Base-by-base conservation (phyloP, 2,797 vertebrate species). In the Triplophysa yarkandensis region DNA sequence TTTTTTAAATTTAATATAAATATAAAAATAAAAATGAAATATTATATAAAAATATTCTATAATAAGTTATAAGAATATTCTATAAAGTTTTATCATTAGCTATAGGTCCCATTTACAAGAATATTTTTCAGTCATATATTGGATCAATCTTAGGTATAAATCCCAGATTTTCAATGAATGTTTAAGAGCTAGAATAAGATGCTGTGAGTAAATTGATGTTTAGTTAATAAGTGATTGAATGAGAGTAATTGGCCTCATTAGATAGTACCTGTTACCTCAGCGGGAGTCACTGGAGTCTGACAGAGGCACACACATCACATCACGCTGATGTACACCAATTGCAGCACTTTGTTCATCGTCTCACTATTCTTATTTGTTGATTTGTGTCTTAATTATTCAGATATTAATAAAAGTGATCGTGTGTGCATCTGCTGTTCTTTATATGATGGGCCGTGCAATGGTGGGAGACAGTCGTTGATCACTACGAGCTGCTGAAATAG, bases 241-340 rank as follows among this genome's bases (percentile, higher is more conserved):
- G 32, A 73, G 60, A 55, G 71, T 73, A 65, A 73, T 73, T 73
- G 61, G 36, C 34, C 61, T 65, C 61, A 73, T 73, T 73, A 65
- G 71, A 73, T 65, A 73, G 55, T 73, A 73, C 61, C 71, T 73
- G 71, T 44, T 65, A 64, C 46, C 61, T 43, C 71, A 73, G 61
- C 48, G 25, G 71, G 71, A 65, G 61, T 54, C 48, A 19, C 21
- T 55, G 34, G 27, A 3, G 44, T 54, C n/a, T 4, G 10, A 14
- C 27, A 8, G 17, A 39, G 11, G 19, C 23, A 28, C 48, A 17
- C 46, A 34, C 46, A 19, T 61, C 32, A 28, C 16, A 34, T 52
- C 58, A 63, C n/a, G 48, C 52, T 72, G 17, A 30, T 41, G 23
- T 48, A 60, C 39, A 60, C 44, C 67, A 44, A 54, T 27, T 69